Conservation (phyloP, 2,113 vertebrate genomes). For the Egretta garzetta region DNA sequence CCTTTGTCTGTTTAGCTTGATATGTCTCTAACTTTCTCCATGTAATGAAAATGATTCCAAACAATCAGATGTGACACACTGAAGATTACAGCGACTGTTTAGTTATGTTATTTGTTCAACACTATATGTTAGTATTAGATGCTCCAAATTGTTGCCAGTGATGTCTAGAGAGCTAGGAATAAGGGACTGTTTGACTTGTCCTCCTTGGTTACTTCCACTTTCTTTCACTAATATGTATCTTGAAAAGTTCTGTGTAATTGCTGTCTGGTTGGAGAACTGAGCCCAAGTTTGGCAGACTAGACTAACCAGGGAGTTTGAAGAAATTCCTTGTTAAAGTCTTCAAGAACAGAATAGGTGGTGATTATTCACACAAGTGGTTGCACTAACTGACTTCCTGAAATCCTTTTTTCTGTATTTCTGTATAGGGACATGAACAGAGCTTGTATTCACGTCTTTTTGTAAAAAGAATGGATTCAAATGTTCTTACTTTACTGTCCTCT, state of each 20-base stretch:
- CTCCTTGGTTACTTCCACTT: not conserved
- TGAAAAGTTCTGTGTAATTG: not conserved
- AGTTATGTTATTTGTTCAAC: not conserved
- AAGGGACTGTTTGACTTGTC: not conserved
- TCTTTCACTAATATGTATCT: not conserved
- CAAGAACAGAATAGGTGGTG: not conserved
- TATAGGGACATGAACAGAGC: not conserved
- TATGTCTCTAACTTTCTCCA: not conserved
- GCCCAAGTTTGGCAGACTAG: not conserved
- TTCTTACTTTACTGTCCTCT: not conserved
- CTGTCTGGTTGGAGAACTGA: not conserved
- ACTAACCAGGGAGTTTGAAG: not conserved
- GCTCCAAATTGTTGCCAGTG: not conserved
- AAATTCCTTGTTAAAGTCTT: not conserved
- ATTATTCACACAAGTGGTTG: not conserved
- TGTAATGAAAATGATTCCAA: not conserved
- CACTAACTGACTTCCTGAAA: not conserved
- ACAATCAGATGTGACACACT: not conserved
- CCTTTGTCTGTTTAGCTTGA: not conserved
- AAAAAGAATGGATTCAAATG: not conserved
- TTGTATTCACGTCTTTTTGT: not conserved
- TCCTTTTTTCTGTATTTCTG: not conserved
- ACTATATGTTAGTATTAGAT: not conserved
- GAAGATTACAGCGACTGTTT: not conserved
- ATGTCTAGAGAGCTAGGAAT: not conserved